A percentile compares a stretch with the other conserved stretches of the same genome.
These are phyloP conservation scores for Leuciscus idus DNA, from an alignment of 2,113 vertebrate species.

Conservation along the genomic window DNA sequence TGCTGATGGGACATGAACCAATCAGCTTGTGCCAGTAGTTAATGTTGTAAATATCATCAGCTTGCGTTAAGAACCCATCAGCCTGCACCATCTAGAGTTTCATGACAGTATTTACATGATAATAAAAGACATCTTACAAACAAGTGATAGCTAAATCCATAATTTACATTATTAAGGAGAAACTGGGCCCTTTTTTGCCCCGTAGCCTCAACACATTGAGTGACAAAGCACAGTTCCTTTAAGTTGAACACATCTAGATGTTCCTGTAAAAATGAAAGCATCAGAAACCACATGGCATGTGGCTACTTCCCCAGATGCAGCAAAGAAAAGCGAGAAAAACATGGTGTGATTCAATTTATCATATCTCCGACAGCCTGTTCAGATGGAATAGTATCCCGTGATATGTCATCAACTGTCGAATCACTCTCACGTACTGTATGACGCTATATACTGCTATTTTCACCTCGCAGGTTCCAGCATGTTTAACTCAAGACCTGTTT, in stretches of 20 bases:
- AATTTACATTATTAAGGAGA: neutral
- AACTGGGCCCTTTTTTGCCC: neutral
- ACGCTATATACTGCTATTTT: neutral
- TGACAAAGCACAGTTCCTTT: neutral
- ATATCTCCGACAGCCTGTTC: neutral
- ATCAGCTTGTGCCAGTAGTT: too few relatives aligned
- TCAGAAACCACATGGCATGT: neutral
- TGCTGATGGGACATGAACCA: too few relatives aligned
- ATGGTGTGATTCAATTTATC: neutral
- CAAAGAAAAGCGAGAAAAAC: neutral
- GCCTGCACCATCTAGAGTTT: too few relatives aligned
- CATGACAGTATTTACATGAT: too few relatives aligned
- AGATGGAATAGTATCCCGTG: neutral
- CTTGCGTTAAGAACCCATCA: too few relatives aligned
- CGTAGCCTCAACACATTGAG: neutral
- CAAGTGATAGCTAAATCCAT: neutral
- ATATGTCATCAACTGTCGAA: neutral
- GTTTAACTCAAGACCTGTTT: constrained; percentile 26
- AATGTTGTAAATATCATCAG: too few relatives aligned
- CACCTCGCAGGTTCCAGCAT: neutral
- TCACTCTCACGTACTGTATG: neutral
- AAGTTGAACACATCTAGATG: neutral
- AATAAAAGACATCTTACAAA: too few relatives aligned
- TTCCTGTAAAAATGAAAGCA: constrained; percentile 14
- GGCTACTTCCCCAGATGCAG: constrained; percentile 25